phyloP scores from a whole-genome alignment of 2,888 invertebrate genomes.

The Tinea trinotella region DNA sequence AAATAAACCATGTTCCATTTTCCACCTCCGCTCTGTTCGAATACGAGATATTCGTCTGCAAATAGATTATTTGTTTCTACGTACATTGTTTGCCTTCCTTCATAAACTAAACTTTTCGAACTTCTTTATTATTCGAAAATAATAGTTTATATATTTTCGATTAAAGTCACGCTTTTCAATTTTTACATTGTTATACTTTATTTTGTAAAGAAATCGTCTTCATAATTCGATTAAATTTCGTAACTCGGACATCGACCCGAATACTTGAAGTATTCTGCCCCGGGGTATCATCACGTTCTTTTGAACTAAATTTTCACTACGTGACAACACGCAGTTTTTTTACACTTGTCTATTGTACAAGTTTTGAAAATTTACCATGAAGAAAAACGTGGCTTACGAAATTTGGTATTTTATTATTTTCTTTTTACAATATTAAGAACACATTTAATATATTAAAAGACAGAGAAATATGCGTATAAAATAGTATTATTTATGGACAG shows the following conservation, averaged over 20 bases:
- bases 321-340: conserved; percentile 54
- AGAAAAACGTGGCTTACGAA: conserved; percentile 52
- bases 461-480: too few relatives aligned
- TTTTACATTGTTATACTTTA: background rate
- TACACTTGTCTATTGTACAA: conserved; percentile 47
- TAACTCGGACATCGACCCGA: conserved; percentile 46
- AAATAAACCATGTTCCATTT: conserved; percentile 54
- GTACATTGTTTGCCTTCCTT: conserved; percentile 19
- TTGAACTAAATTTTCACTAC: conserved; percentile 44
- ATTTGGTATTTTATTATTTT: background rate
- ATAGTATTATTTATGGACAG: too few relatives aligned
- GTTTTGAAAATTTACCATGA: conserved; percentile 51
- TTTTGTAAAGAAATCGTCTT: conserved; percentile 24
- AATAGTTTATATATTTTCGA: background rate
- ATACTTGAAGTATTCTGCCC: conserved; percentile 26
- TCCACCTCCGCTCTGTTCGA: conserved; percentile 41
- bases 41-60: conserved; percentile 33
- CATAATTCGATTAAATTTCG: conserved; percentile 54
- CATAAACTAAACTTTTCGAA: conserved; percentile 9
- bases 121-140: background rate
- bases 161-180: background rate
- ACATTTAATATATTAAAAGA: background rate
- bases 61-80: conserved; percentile 32
- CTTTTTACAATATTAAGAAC: background rate
- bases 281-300: conserved; percentile 35